These are phyloP conservation scores for Pyrrhia umbra DNA, from an alignment of 2,888 invertebrate species.

Conservation along the genomic window DNA sequence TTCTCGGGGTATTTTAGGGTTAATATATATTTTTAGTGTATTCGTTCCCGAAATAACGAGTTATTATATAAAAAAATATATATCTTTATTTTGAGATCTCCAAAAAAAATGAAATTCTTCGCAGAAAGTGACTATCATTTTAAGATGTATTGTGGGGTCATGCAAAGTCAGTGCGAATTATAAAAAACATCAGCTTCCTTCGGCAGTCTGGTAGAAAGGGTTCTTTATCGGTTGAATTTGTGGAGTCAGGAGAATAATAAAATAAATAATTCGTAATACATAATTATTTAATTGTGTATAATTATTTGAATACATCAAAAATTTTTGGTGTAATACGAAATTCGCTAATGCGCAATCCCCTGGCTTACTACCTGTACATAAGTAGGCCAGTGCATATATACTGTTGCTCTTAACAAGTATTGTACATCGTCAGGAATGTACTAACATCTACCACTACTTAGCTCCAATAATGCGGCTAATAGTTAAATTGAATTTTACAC, in stretches of 20 bases:
- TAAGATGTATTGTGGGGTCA: too few species aligned
- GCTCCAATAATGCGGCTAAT: conserved; percentile 69
- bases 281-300: conserved; percentile 86
- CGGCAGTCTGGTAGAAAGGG: too few species aligned
- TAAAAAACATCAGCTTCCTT: too few species aligned
- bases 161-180: too few species aligned
- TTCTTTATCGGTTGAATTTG: too few species aligned
- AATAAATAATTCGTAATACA: conserved; percentile 73
- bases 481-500: conserved; percentile 71
- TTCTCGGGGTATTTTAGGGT: not conserved
- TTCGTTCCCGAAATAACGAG: too few species aligned
- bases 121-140: too few species aligned
- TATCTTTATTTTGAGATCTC: too few species aligned
- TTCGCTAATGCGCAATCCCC: conserved; percentile 77
- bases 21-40: not conserved
- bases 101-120: too few species aligned
- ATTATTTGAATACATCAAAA: conserved; percentile 87
- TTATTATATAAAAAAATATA: too few species aligned
- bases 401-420: conserved; percentile 76
- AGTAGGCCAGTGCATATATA: conserved; percentile 75
- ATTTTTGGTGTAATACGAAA: conserved; percentile 88
- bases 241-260: conserved; percentile 57
- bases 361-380: conserved; percentile 72
- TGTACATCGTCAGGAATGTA: conserved; percentile 89
- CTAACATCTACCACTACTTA: conserved; percentile 81